Evolutionary conservation across 2,797 vertebrate species (phyloP).

Genomic region (Coregonus ussuriensis): DNA sequence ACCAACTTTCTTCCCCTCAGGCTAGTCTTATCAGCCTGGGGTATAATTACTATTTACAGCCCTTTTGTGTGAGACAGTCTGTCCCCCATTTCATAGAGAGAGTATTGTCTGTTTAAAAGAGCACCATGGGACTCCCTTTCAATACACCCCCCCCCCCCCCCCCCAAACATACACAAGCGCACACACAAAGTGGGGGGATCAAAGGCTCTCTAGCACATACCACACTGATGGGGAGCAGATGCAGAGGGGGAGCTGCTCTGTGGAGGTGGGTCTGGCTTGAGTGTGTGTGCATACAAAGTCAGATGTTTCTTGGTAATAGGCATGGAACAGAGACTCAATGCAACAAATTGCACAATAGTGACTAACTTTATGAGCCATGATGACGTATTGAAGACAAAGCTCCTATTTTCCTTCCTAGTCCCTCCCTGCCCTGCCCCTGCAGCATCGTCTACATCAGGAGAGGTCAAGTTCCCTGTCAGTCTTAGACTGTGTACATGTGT

Average conservation of each 20-base stretch:
- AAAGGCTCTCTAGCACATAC: conserved; percentile 77
- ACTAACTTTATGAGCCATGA: too few relatives aligned
- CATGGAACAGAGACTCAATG: conserved; percentile 19
- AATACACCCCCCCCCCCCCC: conserved; percentile 24
- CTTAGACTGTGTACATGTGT: background rate
- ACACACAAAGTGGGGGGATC: conserved; percentile 51
- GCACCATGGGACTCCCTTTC: conserved; percentile 55
- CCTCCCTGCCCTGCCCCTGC: conserved; percentile 9
- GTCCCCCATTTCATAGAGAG: conserved; percentile 59
- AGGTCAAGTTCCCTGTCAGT: conserved; percentile 18
- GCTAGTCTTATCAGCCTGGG: conserved; percentile 45
- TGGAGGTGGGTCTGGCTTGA: conserved; percentile 61
- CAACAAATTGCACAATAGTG: conserved; percentile 54
- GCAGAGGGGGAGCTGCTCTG: conserved; percentile 64
- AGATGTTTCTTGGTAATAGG: conserved; percentile 54
- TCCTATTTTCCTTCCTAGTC: conserved; percentile 30
- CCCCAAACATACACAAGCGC: conserved; percentile 40
- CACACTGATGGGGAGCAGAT: conserved; percentile 82
- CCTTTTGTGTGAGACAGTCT: conserved; percentile 62
- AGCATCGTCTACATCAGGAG: background rate
- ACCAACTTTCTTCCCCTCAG: conserved; percentile 38
- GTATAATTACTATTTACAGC: conserved; percentile 70
- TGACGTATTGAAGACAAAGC: conserved; percentile 34
- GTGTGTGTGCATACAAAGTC: conserved; percentile 44
- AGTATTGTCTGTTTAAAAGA: conserved; percentile 67